Base-by-base conservation (phyloP, 2,797 vertebrate genomes). In the Xerus rutilus region DNA sequence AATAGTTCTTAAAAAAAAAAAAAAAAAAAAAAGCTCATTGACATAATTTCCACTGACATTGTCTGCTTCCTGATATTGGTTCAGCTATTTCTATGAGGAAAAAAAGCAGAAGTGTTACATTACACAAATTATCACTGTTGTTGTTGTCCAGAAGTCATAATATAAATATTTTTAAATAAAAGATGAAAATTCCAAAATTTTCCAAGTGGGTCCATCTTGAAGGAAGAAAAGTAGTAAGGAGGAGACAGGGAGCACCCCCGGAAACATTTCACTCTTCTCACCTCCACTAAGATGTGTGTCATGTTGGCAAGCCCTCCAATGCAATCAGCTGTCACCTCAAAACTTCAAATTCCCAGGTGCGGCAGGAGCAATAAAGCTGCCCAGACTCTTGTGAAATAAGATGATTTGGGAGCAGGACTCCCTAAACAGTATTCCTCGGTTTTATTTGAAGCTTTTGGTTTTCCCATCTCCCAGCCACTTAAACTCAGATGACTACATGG, bases 351-450 rank as follows among this genome's bases (percentile, higher is more conserved):
- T 73, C 43, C 92, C 45, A 10, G 7, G 25, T 64, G 5, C 72
- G 89, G 54, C 64, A 74, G 30, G 21, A 93, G 25, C 14, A n/a
- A 59, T 30, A 59, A 83, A 6, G 3, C 67, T 78, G 84, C 82
- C 70, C 32, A 78, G 73, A 76, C 88, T 69, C 79, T 73, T 77
- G 54, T 92, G 79, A 95, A 84, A 94, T 70, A 84, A 70, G n/a
- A 59, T 64, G 86, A 89, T 70, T 88, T 69, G 57, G 88, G 85
- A 88, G n/a, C 59, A 84, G 32, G 93, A 43, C 86, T 35, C 76
- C 57, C 70, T 78, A 74, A 93, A 91, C n/a, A 43, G 17, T 70
- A 62, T 83, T 92, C 85, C 54, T 86, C 13, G 32, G 20, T 18
- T 59, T 87, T 89, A 87, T 89, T 90, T 96, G 69, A 70, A 78